phyloP scores from a whole-genome alignment of 2,113 vertebrate genomes.

The Struthidea cinerea region DNA sequence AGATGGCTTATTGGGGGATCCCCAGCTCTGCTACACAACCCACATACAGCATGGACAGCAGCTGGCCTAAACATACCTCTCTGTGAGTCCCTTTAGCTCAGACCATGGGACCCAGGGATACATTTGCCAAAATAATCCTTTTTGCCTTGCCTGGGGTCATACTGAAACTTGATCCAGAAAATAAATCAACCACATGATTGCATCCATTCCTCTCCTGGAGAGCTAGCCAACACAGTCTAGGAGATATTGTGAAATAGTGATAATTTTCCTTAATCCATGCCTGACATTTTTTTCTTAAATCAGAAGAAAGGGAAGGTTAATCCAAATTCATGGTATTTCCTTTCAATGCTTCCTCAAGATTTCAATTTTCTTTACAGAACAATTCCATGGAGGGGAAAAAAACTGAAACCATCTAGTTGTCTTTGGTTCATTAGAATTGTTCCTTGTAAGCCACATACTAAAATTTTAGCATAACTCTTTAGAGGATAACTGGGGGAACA shows the following conservation, averaged over 20 bases:
- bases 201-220: background rate
- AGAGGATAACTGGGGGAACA: background rate
- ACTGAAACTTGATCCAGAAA: conserved; percentile 18
- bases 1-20: background rate
- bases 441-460: background rate
- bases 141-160: background rate
- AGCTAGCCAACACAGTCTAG: background rate
- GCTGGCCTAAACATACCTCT: conserved; percentile 2
- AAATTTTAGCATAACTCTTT: background rate
- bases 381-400: background rate
- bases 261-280: background rate
- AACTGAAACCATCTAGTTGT: background rate
- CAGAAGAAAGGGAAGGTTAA: background rate
- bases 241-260: background rate
- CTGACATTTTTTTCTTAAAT: background rate
- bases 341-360: background rate
- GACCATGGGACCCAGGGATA: background rate
- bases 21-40: background rate
- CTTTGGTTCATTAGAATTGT: background rate
- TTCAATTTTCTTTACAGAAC: background rate
- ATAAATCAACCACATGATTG: conserved; percentile 30
- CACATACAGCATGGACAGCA: background rate
- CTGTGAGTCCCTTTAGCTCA: background rate
- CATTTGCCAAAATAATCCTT: conserved; percentile 32
- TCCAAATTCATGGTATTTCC: background rate